Conservation (phyloP, 2,888 invertebrate genomes). For the Hydroisotoma schaefferi region DNA sequence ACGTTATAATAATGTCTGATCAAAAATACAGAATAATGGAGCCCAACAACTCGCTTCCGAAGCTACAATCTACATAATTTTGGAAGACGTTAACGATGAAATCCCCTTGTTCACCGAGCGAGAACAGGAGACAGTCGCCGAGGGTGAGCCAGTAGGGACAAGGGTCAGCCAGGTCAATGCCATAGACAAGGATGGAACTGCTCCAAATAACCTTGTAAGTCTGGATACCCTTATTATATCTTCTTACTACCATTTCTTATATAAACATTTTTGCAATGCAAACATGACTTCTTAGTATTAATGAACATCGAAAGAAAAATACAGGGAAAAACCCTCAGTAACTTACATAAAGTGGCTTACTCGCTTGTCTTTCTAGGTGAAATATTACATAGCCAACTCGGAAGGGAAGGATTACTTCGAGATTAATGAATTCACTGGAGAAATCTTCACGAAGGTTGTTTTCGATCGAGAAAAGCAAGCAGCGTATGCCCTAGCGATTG, state of each 20-base stretch:
- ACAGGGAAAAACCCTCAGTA: too few relatives aligned
- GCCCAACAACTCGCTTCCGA: conserved; percentile 92
- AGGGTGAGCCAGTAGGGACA: conserved; percentile 91
- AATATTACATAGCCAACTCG: conserved; percentile 88
- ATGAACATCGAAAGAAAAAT: too few relatives aligned
- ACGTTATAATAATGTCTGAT: too few relatives aligned
- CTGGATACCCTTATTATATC: too few relatives aligned
- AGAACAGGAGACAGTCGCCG: conserved; percentile 90
- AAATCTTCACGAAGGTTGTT: conserved; percentile 89
- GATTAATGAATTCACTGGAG: conserved; percentile 92
- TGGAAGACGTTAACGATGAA: conserved; percentile 96
- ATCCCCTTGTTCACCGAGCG: conserved; percentile 92
- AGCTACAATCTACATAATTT: conserved; percentile 71
- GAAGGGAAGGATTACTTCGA: conserved; percentile 94
- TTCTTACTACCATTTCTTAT: background rate
- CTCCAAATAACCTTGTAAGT: conserved; percentile 86
- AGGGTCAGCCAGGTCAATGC: conserved; percentile 95
- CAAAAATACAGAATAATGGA: conserved; percentile 74
- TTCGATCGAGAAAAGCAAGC: conserved; percentile 98
- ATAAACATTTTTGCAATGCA: background rate
- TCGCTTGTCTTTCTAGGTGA: conserved; percentile 63
- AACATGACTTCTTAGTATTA: background rate
- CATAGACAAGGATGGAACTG: conserved; percentile 91
- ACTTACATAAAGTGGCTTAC: conserved; percentile 1
- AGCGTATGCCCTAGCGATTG: conserved; percentile 94